Conservation (phyloP, 2,888 invertebrate genomes). For the Caradrina kadenii region DNA sequence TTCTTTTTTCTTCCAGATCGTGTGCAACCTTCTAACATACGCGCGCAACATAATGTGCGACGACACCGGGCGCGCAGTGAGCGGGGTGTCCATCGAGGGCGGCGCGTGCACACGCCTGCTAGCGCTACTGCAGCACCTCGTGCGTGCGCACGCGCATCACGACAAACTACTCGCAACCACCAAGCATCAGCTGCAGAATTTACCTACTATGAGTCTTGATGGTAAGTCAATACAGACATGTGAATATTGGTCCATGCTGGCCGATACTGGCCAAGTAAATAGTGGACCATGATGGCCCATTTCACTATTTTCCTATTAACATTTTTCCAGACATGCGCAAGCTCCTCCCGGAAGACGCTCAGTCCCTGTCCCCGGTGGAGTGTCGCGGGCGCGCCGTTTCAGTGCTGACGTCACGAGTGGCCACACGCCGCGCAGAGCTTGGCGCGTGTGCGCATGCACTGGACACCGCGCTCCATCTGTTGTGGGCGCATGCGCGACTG, state of each 20-base stretch:
- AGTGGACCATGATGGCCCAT: not conserved
- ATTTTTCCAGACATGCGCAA: slow-evolving; percentile 87
- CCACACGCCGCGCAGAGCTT: slow-evolving; percentile 88
- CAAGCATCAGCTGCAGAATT: slow-evolving; percentile 76
- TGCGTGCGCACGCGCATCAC: slow-evolving; percentile 71
- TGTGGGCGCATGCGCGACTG: slow-evolving; percentile 94
- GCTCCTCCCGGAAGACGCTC: slow-evolving; percentile 74
- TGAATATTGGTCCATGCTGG: not conserved
- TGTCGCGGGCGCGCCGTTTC: slow-evolving; percentile 69
- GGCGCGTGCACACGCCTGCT: slow-evolving; percentile 74
- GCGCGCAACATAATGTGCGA: slow-evolving; percentile 92
- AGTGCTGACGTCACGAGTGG: slow-evolving; percentile 66
- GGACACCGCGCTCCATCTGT: slow-evolving; percentile 93
- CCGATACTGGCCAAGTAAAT: not conserved
- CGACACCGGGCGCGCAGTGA: slow-evolving; percentile 88
- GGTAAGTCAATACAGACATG: slow-evolving; percentile 65
- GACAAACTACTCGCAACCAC: slow-evolving; percentile 79
- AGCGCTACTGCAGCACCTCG: slow-evolving; percentile 72
- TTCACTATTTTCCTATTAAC: not conserved
- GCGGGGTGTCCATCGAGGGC: slow-evolving; percentile 77
- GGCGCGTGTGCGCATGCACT: slow-evolving; percentile 92
- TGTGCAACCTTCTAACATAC: slow-evolving; percentile 93
- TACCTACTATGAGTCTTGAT: slow-evolving; percentile 79
- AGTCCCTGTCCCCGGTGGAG: slow-evolving; percentile 68
- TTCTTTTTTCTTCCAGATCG: slow-evolving; percentile 84